Base-by-base conservation (phyloP, 2,113 vertebrate species). In the Calidris pugnax region DNA sequence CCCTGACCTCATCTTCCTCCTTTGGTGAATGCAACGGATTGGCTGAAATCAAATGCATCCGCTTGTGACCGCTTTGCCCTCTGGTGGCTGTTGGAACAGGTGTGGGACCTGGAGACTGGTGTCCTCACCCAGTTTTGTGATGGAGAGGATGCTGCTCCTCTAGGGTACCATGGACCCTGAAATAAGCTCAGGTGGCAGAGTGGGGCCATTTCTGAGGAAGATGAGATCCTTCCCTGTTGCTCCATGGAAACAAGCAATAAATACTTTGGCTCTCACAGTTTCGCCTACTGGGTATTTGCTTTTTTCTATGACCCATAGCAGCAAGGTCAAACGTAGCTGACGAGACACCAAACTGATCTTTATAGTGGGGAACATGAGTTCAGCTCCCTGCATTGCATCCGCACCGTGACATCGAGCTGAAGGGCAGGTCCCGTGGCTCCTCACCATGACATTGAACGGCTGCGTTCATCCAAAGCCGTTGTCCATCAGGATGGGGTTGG, bases 1-100 rank as follows among this genome's bases (percentile, higher is more conserved):
- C 18, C 39, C 37, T 15, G 37, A 43, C 28, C 45, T 60, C 8
- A 23, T 30, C 19, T 41, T 75, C 62, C 62, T 43, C 4, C 1
- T 56, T 43, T 3, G 0, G 10, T 22, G 47, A 56, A n/a, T 17
- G 2, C 48, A 27, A 7, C 1, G 0, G 56, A 28, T 7, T 1
- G 0, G 8, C 23, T 64, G 66, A 67, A 79, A 72, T 7, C 2
- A 33, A 75, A 41, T 2, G 6, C 10, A 6, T 12, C 24, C 1
- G 0, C 28, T 60, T 33, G 22, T 26, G 47, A 19, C n/a, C 0
- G 3, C 32, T 85, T 87, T 88, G 69, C 69, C 30, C 47, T 81
- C 74, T 81, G 41, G 26, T 63, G 77, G 56, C 73, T 50, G 2
- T 28, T 43, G 45, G 33, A 64, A 8, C 9, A 59, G 10, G 18